Evolutionary conservation across 2,888 invertebrate species (phyloP).

Genomic region (Apotomis betuletana): DNA sequence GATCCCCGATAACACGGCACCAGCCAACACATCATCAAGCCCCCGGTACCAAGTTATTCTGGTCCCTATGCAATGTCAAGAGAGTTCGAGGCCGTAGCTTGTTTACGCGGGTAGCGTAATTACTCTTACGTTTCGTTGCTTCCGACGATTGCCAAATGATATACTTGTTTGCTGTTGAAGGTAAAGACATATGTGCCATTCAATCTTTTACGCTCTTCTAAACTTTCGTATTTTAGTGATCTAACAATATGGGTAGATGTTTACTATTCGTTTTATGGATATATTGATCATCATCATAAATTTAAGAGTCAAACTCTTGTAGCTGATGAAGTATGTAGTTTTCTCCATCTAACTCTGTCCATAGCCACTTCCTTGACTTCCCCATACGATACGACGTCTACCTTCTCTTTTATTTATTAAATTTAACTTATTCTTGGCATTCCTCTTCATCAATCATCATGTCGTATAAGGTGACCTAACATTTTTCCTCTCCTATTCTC

Average conservation of each 20-base stretch:
- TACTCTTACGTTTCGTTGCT: slow-evolving; percentile 56
- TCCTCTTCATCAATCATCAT: no score
- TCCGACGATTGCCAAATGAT: slow-evolving; percentile 65
- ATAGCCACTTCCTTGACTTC: no score
- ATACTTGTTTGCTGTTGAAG: slow-evolving; percentile 44
- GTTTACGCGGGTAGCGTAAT: slow-evolving; percentile 64
- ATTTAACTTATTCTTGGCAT: no score
- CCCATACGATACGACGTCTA: no score
- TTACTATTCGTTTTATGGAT: no score
- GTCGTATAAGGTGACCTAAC: no score
- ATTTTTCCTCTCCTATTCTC: no score
- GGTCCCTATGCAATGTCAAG: slow-evolving; percentile 60
- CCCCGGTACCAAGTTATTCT: slow-evolving; percentile 51
- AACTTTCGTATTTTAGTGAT: background rate
- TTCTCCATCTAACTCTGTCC: no score
- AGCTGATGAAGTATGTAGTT: no score
- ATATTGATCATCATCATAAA: no score
- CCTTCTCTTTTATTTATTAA: no score
- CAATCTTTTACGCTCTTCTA: background rate
- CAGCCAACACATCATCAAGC: slow-evolving; percentile 35
- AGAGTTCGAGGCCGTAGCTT: slow-evolving; percentile 68
- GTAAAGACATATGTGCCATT: slow-evolving; percentile 17
- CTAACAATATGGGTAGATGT: background rate
- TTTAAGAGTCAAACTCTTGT: no score
- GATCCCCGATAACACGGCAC: slow-evolving; percentile 48